Conservation (phyloP, 2,797 vertebrate genomes). For the Rousettus madagascariensis region DNA sequence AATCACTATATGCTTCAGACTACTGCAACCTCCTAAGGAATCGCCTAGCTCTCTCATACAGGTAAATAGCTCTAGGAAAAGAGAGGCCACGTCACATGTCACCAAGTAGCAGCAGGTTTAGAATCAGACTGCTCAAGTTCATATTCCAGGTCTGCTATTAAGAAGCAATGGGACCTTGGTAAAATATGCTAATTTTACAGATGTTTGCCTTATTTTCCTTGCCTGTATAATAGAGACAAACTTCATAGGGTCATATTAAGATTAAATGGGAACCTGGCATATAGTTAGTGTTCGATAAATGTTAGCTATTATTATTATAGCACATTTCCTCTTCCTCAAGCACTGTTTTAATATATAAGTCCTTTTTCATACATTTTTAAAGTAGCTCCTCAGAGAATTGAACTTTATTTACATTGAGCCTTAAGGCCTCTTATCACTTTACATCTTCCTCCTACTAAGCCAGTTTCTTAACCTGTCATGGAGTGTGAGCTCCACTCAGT, state of each 20-base stretch:
- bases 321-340: not conserved
- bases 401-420: not conserved
- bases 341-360: not conserved
- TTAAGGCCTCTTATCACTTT: not conserved
- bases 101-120: not conserved
- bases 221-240: not conserved
- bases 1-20: not conserved
- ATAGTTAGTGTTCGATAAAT: not conserved
- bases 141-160: not conserved
- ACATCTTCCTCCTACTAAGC: not conserved
- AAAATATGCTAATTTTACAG: not conserved
- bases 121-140: not conserved
- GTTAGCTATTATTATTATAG: not conserved
- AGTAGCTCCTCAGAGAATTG: not conserved
- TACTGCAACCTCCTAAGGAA: not conserved
- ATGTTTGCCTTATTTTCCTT: not conserved
- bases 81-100: not conserved
- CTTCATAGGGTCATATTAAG: not conserved
- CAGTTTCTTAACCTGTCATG: not conserved
- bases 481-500: not conserved
- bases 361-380: not conserved
- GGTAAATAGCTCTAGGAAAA: not conserved
- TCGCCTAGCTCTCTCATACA: not conserved
- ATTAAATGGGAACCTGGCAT: not conserved
- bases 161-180: not conserved